Conservation (phyloP, 2,888 invertebrate genomes). For the Ochropleura leucogaster region DNA sequence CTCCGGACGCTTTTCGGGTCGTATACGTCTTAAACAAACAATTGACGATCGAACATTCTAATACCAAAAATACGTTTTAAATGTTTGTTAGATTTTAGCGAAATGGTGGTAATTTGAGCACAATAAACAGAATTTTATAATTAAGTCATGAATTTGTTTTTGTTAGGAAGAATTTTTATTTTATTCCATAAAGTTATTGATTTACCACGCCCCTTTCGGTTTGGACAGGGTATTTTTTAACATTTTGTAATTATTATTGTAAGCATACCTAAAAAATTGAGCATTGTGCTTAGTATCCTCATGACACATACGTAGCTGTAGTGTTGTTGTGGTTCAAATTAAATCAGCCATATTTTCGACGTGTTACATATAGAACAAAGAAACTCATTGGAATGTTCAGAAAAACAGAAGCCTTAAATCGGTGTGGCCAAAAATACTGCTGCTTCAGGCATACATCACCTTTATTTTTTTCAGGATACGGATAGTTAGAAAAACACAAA, state of each 20-base stretch:
- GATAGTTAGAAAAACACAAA: slow-evolving; percentile 87
- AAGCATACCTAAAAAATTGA: slow-evolving; percentile 21
- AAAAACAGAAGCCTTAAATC: slow-evolving; percentile 78
- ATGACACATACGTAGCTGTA: slow-evolving; percentile 10
- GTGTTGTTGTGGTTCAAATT: slow-evolving; percentile 29
- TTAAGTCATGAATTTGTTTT: no score
- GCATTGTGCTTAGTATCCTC: slow-evolving; percentile 36
- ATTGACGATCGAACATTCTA: no score
- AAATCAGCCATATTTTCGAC: slow-evolving; percentile 18
- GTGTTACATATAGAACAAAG: slow-evolving; percentile 44
- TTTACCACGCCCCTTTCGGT: no score
- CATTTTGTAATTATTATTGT: slow-evolving; percentile 12
- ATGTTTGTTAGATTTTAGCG: no score
- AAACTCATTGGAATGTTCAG: slow-evolving; percentile 53
- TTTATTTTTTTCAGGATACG: slow-evolving; percentile 84
- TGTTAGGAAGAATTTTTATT: no score
- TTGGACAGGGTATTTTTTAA: no score
- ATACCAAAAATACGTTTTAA: no score
- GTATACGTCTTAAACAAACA: no score
- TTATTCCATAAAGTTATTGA: no score
- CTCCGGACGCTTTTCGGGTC: no score
- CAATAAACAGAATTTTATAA: no score
- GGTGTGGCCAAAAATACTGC: slow-evolving; percentile 11
- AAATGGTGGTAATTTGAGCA: no score
- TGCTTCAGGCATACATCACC: slow-evolving; percentile 58